phyloP scores from a whole-genome alignment of 1,140 invertebrate species.

The Drosophila ficusphila region DNA sequence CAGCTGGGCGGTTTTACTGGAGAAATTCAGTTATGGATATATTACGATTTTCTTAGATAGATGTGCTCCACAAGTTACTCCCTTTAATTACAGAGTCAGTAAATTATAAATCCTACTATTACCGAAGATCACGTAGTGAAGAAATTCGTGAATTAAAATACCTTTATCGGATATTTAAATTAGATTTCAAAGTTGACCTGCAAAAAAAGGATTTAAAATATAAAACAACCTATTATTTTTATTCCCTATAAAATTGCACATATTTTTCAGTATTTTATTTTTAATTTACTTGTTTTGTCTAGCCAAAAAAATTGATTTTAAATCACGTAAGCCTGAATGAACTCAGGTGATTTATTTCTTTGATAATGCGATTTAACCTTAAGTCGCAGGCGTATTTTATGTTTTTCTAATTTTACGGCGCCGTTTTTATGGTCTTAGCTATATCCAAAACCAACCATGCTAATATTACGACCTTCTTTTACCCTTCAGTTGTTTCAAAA shows the following conservation, averaged over 20 bases:
- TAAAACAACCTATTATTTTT: too few relatives aligned
- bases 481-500: conserved; percentile 13
- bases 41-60: conserved; percentile 3
- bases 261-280: too few relatives aligned
- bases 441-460: background rate
- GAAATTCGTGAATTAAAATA: too few relatives aligned
- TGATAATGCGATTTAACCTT: background rate
- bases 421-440: conserved; percentile 5
- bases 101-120: too few relatives aligned
- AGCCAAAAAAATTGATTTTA: background rate
- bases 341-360: background rate
- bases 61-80: background rate
- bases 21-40: conserved; percentile 14
- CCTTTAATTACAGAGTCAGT: too few relatives aligned
- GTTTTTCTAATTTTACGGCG: conserved; percentile 12
- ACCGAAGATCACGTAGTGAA: too few relatives aligned
- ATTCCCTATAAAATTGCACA: too few relatives aligned
- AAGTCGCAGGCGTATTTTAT: conserved; percentile 1
- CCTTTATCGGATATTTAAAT: too few relatives aligned
- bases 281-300: background rate
- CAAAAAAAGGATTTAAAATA: too few relatives aligned
- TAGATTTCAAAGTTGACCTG: too few relatives aligned
- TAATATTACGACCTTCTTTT: conserved; percentile 11
- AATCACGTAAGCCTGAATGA: background rate
- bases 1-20: conserved; percentile 10